Evolutionary conservation across 53 echinoderm and acorn worm genomes (phyloP).

Genomic region (Astropecten irregularis): DNA sequence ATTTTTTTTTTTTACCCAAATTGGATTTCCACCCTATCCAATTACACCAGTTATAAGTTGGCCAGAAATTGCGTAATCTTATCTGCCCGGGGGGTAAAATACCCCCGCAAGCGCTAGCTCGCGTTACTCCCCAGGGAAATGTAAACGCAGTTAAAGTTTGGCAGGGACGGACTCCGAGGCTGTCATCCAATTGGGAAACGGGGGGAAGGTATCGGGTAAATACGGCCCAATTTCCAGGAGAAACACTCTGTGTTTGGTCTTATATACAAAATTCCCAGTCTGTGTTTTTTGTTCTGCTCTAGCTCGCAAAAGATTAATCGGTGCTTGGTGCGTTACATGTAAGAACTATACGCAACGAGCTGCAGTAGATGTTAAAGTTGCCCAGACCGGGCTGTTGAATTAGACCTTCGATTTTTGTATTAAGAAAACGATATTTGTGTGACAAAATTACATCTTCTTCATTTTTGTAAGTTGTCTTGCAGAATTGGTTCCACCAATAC

Average conservation of each 20-base stretch:
- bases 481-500: too few relatives aligned
- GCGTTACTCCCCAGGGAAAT: slow-evolving; percentile 48
- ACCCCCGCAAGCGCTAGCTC: slow-evolving; percentile 30
- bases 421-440: too few relatives aligned
- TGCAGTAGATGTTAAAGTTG: too few relatives aligned
- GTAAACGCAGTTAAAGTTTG: slow-evolving; percentile 49
- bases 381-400: too few relatives aligned
- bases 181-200: slow-evolving; percentile 6
- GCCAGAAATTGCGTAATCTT: slow-evolving; percentile 54
- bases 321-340: too few relatives aligned
- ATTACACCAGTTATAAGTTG: slow-evolving; percentile 52
- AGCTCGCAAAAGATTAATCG: too few relatives aligned
- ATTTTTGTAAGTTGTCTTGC: too few relatives aligned
- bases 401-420: too few relatives aligned
- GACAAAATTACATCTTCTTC: too few relatives aligned
- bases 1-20: slow-evolving; percentile 20
- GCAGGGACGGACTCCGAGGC: slow-evolving; percentile 12
- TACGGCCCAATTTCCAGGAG: slow-evolving; percentile 17
- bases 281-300: not conserved
- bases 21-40: slow-evolving; percentile 51
- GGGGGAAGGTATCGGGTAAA: slow-evolving; percentile 5
- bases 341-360: too few relatives aligned
- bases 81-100: slow-evolving; percentile 46
- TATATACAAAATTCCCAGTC: not conserved
- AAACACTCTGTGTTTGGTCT: slow-evolving; percentile 19